Percentiles rank a stretch among this genome's conserved stretches.
These are phyloP conservation scores for Epinotia nisella DNA, from an alignment of 2,888 invertebrate species.

Conservation along the genomic window DNA sequence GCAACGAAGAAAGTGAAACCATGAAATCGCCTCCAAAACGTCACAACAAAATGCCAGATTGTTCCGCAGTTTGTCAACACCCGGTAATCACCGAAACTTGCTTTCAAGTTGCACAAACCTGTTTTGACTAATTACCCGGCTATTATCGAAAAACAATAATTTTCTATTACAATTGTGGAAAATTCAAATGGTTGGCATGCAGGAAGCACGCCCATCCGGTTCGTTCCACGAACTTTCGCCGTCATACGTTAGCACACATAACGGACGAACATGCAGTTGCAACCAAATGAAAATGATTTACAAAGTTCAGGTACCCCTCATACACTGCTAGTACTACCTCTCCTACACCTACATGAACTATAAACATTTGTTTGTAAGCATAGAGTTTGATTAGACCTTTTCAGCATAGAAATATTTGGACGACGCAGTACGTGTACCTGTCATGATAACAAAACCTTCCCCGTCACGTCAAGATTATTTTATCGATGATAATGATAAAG, in stretches of 20 bases:
- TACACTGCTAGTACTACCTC: not conserved
- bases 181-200: conserved; percentile 36
- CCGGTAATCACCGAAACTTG: conserved; percentile 58
- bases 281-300: conserved; percentile 15
- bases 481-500: conserved; percentile 38
- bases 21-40: conserved; percentile 66
- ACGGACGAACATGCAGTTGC: conserved; percentile 13
- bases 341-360: not conserved
- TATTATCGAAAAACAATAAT: conserved; percentile 58
- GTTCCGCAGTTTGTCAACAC: conserved; percentile 65
- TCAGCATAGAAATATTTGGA: conserved; percentile 28
- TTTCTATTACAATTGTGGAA: conserved; percentile 51
- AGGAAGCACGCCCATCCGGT: conserved; percentile 44
- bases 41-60: conserved; percentile 63
- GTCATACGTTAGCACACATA: conserved; percentile 23
- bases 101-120: conserved; percentile 63
- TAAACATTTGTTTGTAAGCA: not conserved
- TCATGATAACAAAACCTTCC: conserved; percentile 33
- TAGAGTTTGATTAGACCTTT: conserved; percentile 1
- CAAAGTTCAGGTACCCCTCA: not conserved
- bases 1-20: conserved; percentile 76
- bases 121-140: conserved; percentile 61
- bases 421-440: conserved; percentile 16
- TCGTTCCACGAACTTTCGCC: conserved; percentile 45
- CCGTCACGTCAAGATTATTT: conserved; percentile 39